These are phyloP conservation scores for Parazoanthus swiftii DNA, from an alignment of 92 coral and sea anemone genomes.

Conservation along the genomic window DNA sequence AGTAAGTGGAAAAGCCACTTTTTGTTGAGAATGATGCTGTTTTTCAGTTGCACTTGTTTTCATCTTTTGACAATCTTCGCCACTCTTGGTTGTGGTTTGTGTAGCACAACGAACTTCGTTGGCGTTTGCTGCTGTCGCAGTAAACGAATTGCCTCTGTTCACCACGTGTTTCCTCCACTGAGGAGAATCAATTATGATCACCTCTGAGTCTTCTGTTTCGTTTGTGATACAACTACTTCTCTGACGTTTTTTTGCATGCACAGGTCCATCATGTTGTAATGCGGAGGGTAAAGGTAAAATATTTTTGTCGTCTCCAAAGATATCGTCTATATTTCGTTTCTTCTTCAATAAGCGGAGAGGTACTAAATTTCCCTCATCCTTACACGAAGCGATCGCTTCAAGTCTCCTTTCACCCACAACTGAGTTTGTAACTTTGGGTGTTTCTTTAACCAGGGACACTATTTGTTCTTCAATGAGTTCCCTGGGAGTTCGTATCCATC, in stretches of 20 bases:
- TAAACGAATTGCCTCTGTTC: too few relatives aligned
- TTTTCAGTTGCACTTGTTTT: not conserved
- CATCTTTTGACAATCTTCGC: not conserved
- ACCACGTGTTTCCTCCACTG: not conserved
- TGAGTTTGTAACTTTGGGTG: not conserved
- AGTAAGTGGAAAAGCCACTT: not conserved
- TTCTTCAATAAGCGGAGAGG: not conserved
- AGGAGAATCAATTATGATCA: not conserved
- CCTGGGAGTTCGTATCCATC: slow-evolving; percentile 12
- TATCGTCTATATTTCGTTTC: not conserved
- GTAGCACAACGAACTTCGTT: not conserved
- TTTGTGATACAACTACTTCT: not conserved
- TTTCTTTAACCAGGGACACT: not conserved
- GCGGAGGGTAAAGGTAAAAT: not conserved
- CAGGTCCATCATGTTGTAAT: not conserved
- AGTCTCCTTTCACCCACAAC: too few relatives aligned
- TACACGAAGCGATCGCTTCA: not conserved
- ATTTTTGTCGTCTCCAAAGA: not conserved
- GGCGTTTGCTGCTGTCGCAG: not conserved
- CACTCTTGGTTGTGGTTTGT: not conserved
- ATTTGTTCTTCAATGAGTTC: not conserved
- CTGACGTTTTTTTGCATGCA: not conserved
- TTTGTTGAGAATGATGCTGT: not conserved
- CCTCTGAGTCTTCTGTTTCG: not conserved
- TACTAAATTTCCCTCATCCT: not conserved